Evolutionary conservation across 1,140 invertebrate genomes (phyloP).

Genomic region (Dreissena rostriformis): DNA sequence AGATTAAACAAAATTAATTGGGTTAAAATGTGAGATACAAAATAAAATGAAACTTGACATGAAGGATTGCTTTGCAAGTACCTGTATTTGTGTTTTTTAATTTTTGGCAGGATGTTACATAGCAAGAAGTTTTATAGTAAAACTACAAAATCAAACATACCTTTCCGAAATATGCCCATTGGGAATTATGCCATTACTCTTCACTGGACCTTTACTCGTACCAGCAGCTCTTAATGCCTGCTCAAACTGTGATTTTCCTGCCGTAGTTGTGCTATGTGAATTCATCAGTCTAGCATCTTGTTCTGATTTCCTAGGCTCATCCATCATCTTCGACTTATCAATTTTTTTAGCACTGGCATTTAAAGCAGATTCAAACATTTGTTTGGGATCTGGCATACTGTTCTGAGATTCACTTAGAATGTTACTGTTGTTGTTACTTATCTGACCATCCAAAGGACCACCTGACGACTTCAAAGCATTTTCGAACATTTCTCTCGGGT

Average conservation of each 20-base stretch:
- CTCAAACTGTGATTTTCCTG: constrained; percentile 59
- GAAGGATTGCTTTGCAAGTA: no score
- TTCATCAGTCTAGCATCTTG: background rate
- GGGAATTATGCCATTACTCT: background rate
- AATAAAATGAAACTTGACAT: no score
- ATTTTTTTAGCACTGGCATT: background rate
- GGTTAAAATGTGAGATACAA: no score
- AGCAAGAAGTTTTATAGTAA: no score
- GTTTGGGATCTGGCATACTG: constrained; percentile 58
- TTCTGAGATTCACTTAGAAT: background rate
- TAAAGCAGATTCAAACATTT: constrained; percentile 68
- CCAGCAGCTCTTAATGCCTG: constrained; percentile 46
- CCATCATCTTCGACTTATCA: background rate
- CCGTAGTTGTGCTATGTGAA: background rate
- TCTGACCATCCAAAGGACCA: background rate
- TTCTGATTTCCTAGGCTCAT: background rate
- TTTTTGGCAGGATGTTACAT: no score
- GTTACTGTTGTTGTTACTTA: background rate
- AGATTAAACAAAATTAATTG: no score
- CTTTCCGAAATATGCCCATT: constrained; percentile 13
- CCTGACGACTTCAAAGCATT: constrained; percentile 56
- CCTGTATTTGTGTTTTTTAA: no score
- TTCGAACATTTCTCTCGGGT: constrained; percentile 71
- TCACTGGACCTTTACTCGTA: background rate
- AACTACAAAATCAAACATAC: no score